These are phyloP conservation scores for Aplodontia rufa DNA, from an alignment of 2,113 vertebrate species.

Conservation along the genomic window DNA sequence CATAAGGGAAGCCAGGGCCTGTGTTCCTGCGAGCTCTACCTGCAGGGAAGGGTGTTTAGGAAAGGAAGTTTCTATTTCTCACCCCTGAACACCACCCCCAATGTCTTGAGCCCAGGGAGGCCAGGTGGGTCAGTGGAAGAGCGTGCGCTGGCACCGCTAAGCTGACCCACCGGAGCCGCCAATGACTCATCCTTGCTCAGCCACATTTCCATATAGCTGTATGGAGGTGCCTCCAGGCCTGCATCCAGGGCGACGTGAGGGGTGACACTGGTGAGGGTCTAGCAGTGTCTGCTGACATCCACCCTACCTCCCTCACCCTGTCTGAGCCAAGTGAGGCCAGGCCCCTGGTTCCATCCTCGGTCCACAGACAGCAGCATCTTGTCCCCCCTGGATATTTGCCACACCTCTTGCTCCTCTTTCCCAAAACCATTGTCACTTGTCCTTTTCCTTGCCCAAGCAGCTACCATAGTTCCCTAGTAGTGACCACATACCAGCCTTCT, in stretches of 20 bases:
- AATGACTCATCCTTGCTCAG: background rate
- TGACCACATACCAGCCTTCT: background rate
- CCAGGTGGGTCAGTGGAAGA: background rate
- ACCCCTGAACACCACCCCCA: background rate
- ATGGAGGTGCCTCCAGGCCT: rapidly evolving
- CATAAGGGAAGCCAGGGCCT: background rate
- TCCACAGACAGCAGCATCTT: background rate
- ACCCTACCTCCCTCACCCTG: background rate
- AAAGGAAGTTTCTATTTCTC: background rate
- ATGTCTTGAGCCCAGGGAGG: background rate
- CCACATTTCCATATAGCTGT: rapidly evolving
- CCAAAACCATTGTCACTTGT: background rate
- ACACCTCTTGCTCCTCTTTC: background rate
- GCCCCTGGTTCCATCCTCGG: background rate
- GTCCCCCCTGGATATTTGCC: background rate
- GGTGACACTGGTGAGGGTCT: rapidly evolving
- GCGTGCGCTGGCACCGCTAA: background rate
- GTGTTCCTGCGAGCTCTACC: background rate
- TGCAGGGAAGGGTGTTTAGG: background rate
- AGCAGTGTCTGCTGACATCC: rapidly evolving
- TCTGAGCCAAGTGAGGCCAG: background rate
- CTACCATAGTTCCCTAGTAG: background rate
- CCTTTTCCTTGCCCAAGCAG: background rate
- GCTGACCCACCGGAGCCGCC: rapidly evolving
- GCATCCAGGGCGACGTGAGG: background rate